Conservation (phyloP, 2,888 invertebrate genomes). For the Lepidocyrtoides sp. region DNA sequence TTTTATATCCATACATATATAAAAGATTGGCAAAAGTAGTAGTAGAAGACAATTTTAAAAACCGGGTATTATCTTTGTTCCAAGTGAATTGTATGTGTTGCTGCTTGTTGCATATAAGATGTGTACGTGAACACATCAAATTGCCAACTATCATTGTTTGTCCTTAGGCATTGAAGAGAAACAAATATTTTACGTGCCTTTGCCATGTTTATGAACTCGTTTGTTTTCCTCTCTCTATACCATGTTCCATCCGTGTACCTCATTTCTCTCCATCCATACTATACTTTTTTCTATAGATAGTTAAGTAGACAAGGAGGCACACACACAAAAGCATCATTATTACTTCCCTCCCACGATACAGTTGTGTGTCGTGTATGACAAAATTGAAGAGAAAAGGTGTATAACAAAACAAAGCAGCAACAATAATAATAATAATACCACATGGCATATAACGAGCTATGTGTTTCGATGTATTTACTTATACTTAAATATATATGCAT, state of each 20-base stretch:
- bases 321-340: conserved; percentile 57
- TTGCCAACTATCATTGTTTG: conserved; percentile 55
- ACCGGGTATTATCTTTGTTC: not conserved
- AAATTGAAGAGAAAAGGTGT: conserved; percentile 47
- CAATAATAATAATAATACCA: conserved; percentile 26
- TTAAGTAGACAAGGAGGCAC: conserved; percentile 43
- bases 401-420: not conserved
- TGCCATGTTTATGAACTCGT: conserved; percentile 58
- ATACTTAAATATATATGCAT: not conserved
- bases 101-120: conserved; percentile 29
- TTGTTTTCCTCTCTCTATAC: conserved; percentile 34
- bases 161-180: conserved; percentile 68
- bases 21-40: not conserved
- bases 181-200: conserved; percentile 70
- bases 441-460: not conserved
- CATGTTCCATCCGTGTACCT: not conserved
- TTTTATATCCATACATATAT: too few species aligned
- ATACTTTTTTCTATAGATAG: conserved; percentile 40
- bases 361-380: conserved; percentile 12
- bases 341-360: conserved; percentile 32
- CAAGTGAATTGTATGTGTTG: conserved; percentile 27
- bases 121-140: conserved; percentile 56
- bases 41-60: conserved; percentile 36
- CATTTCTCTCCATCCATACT: not conserved
- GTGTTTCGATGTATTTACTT: not conserved